A percentile compares a stretch with the other conserved stretches of the same genome.
phyloP scores from a whole-genome alignment of 2,797 vertebrate genomes.

The Parotocinclus haroldoi region DNA sequence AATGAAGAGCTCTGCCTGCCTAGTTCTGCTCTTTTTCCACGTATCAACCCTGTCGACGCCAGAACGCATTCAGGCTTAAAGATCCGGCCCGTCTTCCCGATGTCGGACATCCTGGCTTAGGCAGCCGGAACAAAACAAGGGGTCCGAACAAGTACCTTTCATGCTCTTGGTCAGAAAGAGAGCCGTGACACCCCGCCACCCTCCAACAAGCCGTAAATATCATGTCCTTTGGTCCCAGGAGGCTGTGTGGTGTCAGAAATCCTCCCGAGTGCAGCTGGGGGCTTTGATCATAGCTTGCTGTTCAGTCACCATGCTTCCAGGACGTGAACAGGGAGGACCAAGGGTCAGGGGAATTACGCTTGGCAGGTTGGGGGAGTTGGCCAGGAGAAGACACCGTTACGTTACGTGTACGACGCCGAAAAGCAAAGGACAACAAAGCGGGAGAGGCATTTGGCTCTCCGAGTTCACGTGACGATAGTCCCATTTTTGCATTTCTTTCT shows the following conservation, averaged over 20 bases:
- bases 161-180: conserved; percentile 2
- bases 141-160: not conserved
- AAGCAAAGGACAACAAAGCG: no score
- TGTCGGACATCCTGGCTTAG: not conserved
- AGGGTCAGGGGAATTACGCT: not conserved
- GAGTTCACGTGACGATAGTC: no score
- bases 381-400: not conserved
- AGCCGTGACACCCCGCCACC: conserved; percentile 10
- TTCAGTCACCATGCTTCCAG: not conserved
- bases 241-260: conserved; percentile 4
- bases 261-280: not conserved
- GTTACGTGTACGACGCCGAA: no score
- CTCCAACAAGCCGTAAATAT: conserved; percentile 33
- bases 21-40: conserved; percentile 2
- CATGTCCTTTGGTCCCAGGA: not conserved
- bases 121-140: conserved; percentile 2
- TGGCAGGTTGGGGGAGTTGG: not conserved
- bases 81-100: not conserved
- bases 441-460: no score
- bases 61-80: conserved; percentile 8
- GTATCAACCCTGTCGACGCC: conserved; percentile 12
- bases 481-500: no score
- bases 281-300: conserved; percentile 16
- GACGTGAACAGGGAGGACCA: not conserved
- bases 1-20: conserved; percentile 29